Evolutionary conservation across 1,140 invertebrate genomes (phyloP).

Genomic region (Tribolium madens): DNA sequence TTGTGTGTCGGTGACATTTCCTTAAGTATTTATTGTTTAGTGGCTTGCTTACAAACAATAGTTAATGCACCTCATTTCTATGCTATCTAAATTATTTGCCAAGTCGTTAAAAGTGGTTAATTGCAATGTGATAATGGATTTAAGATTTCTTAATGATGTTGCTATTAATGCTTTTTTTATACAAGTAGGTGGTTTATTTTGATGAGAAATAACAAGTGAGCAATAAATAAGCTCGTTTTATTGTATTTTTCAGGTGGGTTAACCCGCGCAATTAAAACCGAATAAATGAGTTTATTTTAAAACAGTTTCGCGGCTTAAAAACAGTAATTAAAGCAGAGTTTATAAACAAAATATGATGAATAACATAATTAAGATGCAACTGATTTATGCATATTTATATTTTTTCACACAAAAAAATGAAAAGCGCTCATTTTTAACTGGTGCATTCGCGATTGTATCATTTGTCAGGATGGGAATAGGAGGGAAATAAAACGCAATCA

Average conservation of each 20-base stretch:
- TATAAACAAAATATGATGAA: constrained; percentile 17
- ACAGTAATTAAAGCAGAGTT: not conserved
- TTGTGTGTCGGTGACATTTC: constrained; percentile 49
- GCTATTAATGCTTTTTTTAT: constrained; percentile 8
- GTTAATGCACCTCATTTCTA: constrained; percentile 52
- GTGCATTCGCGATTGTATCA: constrained; percentile 8
- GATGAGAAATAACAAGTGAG: not conserved
- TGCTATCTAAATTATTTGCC: constrained; percentile 48
- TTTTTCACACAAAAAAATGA: constrained; percentile 16
- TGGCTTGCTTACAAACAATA: constrained; percentile 48
- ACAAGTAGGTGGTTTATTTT: not conserved
- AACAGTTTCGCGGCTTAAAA: not conserved
- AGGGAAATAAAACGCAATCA: constrained; percentile 30
- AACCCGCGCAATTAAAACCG: not conserved
- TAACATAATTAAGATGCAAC: constrained; percentile 39
- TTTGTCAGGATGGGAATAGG: constrained; percentile 34
- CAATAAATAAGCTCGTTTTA: not conserved
- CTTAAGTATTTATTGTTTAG: constrained; percentile 50
- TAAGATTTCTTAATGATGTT: constrained; percentile 23
- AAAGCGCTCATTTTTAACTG: constrained; percentile 15
- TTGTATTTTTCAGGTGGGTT: not conserved
- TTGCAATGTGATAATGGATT: constrained; percentile 22
- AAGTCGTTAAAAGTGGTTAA: constrained; percentile 39
- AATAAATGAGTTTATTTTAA: not conserved
- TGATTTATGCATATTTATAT: constrained; percentile 23